Base-by-base conservation (phyloP, 2,113 vertebrate genomes). In the Pipa parva region DNA sequence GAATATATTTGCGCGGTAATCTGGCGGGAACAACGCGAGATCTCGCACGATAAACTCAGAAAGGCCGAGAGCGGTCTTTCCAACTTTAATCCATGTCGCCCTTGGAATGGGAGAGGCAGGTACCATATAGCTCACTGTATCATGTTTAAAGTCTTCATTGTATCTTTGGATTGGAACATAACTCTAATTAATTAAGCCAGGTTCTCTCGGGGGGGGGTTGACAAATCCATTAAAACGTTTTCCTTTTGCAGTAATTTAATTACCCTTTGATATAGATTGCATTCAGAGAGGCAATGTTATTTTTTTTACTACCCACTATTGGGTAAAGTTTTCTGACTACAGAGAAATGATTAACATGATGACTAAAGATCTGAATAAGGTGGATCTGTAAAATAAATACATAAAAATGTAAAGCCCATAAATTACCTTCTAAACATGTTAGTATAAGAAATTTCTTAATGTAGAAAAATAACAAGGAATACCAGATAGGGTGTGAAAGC, bases 171-270 rank as follows among this genome's bases (percentile, higher is more conserved):
- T n/a, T n/a, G n/a, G 58, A 66, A 66, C 54, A 66, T 31, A 57
- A 27, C 39, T 58, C 27, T 33, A 28, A 58, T 66, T 66, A 66
- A 66, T 66, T 57, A 57, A 58, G 27, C 37, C 8, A 7, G 8
- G 18, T 66, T 66, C 63, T 66, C 63, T 66, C 33, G 63, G 63
- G 63, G 63, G 22, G 26, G n/a, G n/a, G n/a, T n/a, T n/a, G n/a
- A n/a, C 8, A 36, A 66, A 57, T 58, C 54, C 54, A 57, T 66
- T 66, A 66, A 57, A 57, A 31, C 33, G 37, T 58, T 58, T 45
- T 45, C 39, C 21, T 66, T 56, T 48, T 66, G 54, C 63, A 57
- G 37, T 46, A 48, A 45, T 36, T 56, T 66, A 57, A 66, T 66
- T 66, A 57, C 64, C 55, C 39, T 26, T 26, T 59, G 22, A 28